phyloP scores from a whole-genome alignment of 1,140 invertebrate species.

The Nephila pilipes region DNA sequence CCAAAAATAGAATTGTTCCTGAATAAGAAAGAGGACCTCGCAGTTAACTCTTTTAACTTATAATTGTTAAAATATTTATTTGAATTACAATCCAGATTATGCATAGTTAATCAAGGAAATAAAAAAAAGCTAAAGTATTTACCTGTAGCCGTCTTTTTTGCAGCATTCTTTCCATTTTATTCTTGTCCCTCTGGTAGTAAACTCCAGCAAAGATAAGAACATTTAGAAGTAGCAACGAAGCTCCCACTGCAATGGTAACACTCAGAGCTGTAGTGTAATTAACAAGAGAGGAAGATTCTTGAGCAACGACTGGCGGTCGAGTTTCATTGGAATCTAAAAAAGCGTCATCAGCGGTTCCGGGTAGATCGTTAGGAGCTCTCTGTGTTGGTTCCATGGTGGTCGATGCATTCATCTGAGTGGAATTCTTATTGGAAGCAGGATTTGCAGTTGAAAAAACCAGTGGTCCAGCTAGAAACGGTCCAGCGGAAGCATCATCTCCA shows the following conservation, averaged over 20 bases:
- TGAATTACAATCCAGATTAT: too few relatives aligned
- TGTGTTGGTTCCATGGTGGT: slow-evolving; percentile 24
- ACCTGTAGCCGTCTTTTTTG: slow-evolving; percentile 72
- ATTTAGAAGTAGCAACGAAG: slow-evolving; percentile 92
- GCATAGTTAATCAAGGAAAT: too few relatives aligned
- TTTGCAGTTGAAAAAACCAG: not conserved
- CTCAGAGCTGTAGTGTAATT: slow-evolving; percentile 91
- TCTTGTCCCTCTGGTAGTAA: slow-evolving; percentile 90
- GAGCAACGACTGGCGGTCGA: not conserved
- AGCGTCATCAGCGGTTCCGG: not conserved
- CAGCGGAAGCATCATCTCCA: slow-evolving; percentile 81
- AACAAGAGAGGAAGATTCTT: not conserved
- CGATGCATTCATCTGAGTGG: not conserved
- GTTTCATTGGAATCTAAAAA: not conserved
- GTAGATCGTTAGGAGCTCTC: not conserved
- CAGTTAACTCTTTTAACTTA: too few relatives aligned
- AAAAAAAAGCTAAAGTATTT: not conserved
- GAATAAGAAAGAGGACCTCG: too few relatives aligned
- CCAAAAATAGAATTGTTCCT: too few relatives aligned
- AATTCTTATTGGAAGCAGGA: not conserved
- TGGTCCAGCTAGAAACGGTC: not conserved
- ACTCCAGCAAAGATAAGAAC: slow-evolving; percentile 95
- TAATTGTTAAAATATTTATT: too few relatives aligned
- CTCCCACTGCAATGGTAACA: slow-evolving; percentile 95
- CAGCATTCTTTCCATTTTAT: slow-evolving; percentile 80